A percentile compares a stretch with the other conserved stretches of the same genome.
phyloP scores from a whole-genome alignment of 2,797 vertebrate species.

The Cynodonichthys magdalenae region DNA sequence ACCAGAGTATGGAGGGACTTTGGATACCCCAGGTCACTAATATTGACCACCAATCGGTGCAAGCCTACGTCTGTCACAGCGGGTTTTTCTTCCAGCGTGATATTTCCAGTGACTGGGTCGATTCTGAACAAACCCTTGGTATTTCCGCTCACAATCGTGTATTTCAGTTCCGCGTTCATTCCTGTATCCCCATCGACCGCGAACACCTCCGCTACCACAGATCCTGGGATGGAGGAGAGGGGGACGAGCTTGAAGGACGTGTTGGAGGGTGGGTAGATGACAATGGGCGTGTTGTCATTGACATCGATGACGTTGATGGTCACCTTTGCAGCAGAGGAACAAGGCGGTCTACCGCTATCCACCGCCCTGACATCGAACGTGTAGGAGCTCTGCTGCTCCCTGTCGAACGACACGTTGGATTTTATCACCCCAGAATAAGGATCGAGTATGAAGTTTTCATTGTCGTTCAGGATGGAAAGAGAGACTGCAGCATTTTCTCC shows the following conservation, averaged over 20 bases:
- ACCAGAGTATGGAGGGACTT: conserved; percentile 96
- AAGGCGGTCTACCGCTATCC: conserved; percentile 92
- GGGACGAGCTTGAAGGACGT: conserved; percentile 98
- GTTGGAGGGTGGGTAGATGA: conserved; percentile 96
- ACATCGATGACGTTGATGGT: conserved; percentile 99
- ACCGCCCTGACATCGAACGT: conserved; percentile 97
- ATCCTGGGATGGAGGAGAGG: conserved; percentile 96
- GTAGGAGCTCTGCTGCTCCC: conserved; percentile 98
- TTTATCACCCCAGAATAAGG: conserved; percentile 97
- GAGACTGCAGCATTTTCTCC: conserved; percentile 96
- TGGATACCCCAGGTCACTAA: conserved; percentile 97
- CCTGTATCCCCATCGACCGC: conserved; percentile 97
- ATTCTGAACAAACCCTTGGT: conserved; percentile 96
- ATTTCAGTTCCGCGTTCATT: conserved; percentile 98
- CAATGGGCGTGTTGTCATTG: conserved; percentile 96
- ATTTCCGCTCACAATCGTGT: conserved; percentile 96
- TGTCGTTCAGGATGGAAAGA: conserved; percentile 95
- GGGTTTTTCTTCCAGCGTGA: conserved; percentile 97
- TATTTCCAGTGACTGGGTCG: conserved; percentile 97
- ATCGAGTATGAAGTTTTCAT: conserved; percentile 97
- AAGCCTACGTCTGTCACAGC: conserved; percentile 88
- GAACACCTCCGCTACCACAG: conserved; percentile 96
- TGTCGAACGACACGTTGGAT: conserved; percentile 97
- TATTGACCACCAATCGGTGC: conserved; percentile 96
- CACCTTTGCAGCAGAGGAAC: conserved; percentile 96